These are phyloP conservation scores for Spizaetus ornatus DNA, from an alignment of 2,113 vertebrate genomes.

Conservation along the genomic window DNA sequence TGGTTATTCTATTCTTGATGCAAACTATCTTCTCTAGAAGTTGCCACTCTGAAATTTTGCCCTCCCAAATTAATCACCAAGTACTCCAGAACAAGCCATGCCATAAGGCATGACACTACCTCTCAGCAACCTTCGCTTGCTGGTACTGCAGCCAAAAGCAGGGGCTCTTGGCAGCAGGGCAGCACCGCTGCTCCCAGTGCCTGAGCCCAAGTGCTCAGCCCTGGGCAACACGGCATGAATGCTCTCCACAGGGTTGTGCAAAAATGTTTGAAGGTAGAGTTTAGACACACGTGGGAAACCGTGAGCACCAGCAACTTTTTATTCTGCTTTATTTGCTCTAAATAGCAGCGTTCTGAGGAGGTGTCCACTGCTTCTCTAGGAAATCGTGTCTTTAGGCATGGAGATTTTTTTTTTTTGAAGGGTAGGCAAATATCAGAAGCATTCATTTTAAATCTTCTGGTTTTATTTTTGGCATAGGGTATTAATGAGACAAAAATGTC, in stretches of 20 bases:
- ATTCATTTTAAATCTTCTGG: background rate
- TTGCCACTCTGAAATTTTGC: background rate
- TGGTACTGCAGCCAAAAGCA: background rate
- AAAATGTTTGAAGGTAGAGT: background rate
- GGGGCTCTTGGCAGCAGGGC: background rate
- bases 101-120: background rate
- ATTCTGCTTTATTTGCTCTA: background rate
- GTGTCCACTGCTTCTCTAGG: background rate
- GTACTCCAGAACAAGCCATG: background rate
- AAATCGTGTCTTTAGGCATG: background rate
- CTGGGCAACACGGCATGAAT: background rate
- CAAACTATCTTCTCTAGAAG: background rate
- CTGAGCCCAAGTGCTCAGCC: background rate
- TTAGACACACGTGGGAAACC: accelerated
- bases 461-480: conserved; percentile 22
- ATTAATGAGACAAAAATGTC: conserved; percentile 1
- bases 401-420: background rate
- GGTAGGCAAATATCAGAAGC: accelerated
- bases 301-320: background rate
- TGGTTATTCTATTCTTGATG: background rate
- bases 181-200: accelerated
- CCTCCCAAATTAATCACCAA: background rate
- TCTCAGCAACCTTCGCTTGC: accelerated
- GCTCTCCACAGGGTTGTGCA: accelerated
- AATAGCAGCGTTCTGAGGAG: background rate